phyloP scores from a whole-genome alignment of 2,888 invertebrate species.

The Gymnosoma rotundatum region DNA sequence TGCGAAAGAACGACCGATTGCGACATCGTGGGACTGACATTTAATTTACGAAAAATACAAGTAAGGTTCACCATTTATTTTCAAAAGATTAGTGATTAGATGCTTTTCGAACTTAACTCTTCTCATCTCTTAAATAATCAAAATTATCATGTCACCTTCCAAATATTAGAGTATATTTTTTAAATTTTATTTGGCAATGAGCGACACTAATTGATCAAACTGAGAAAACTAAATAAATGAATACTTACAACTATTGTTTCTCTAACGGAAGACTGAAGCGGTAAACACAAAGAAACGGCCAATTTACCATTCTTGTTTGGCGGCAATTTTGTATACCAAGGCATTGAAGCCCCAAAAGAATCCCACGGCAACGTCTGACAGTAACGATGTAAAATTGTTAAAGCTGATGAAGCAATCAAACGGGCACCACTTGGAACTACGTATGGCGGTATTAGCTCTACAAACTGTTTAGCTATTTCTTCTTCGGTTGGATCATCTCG shows the following conservation, averaged over 20 bases:
- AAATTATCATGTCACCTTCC: too few relatives aligned
- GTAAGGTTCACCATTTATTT: too few relatives aligned
- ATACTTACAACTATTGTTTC: slow-evolving; percentile 86
- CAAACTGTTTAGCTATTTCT: slow-evolving; percentile 84
- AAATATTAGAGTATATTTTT: too few relatives aligned
- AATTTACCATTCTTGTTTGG: not conserved
- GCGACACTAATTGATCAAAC: too few relatives aligned
- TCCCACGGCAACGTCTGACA: slow-evolving; percentile 90
- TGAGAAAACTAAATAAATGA: not conserved
- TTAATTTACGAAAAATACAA: too few relatives aligned
- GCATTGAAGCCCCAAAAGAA: slow-evolving; percentile 85
- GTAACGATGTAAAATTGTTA: slow-evolving; percentile 88
- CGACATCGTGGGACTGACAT: too few relatives aligned
- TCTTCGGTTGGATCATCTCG: slow-evolving; percentile 83
- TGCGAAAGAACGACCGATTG: too few relatives aligned
- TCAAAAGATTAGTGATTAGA: too few relatives aligned
- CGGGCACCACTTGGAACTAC: slow-evolving; percentile 75
- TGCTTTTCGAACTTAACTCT: too few relatives aligned
- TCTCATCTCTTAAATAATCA: too few relatives aligned
- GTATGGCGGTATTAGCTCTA: slow-evolving; percentile 78
- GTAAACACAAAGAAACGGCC: slow-evolving; percentile 85
- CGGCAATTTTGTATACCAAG: slow-evolving; percentile 82
- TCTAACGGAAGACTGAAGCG: slow-evolving; percentile 89
- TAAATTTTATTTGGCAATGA: not conserved
- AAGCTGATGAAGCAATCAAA: slow-evolving; percentile 73